Conservation (phyloP, 1,140 invertebrate genomes). For the Drosophila burlai region DNA sequence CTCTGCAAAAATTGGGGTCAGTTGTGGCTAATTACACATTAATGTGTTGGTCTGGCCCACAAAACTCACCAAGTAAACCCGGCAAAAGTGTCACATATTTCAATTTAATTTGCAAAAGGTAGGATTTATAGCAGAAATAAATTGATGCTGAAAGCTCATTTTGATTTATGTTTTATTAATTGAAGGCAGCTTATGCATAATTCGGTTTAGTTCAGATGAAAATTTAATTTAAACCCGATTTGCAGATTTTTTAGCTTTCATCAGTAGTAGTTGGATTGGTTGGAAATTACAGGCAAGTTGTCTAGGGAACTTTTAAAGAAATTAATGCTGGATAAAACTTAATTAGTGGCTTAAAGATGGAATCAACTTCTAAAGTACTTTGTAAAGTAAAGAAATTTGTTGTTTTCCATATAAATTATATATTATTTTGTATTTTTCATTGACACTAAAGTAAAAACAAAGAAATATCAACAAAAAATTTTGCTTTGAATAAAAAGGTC, state of each 20-base stretch:
- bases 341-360: neutral
- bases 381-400: no score
- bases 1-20: slow-evolving; percentile 47
- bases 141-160: slow-evolving; percentile 1
- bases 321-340: neutral
- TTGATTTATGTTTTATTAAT: slow-evolving; percentile 29
- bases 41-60: slow-evolving; percentile 31
- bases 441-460: neutral
- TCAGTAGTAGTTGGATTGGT: no score
- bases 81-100: slow-evolving; percentile 21
- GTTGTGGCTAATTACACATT: slow-evolving; percentile 61
- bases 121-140: neutral
- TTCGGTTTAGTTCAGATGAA: neutral
- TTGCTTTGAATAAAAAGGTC: neutral
- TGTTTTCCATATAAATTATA: neutral
- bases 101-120: slow-evolving; percentile 33
- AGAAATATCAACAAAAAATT: neutral
- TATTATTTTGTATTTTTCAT: neutral
- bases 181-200: neutral
- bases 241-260: neutral
- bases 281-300: neutral
- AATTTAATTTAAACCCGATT: slow-evolving; percentile 4
- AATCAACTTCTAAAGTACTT: neutral
- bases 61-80: slow-evolving; percentile 12
- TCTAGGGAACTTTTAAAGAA: no score